Evolutionary conservation across 2,113 vertebrate species (phyloP).

Genomic region (Varanus komodoensis): DNA sequence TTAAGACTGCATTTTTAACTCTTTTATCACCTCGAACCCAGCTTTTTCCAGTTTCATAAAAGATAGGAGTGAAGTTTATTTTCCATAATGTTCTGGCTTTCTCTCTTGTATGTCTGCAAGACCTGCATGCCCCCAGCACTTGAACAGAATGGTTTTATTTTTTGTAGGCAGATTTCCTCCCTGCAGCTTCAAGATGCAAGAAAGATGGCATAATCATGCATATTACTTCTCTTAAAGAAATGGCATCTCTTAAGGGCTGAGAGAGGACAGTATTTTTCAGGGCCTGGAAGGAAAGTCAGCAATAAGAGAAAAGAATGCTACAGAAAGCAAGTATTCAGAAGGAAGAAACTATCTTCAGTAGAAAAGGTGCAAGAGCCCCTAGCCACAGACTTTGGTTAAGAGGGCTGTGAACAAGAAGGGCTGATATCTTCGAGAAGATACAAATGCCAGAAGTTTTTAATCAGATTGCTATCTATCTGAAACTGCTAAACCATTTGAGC

Average conservation of each 20-base stretch:
- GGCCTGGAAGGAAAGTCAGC: not conserved
- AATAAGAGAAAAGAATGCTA: not conserved
- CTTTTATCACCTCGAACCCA: not conserved
- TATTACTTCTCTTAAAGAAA: not conserved
- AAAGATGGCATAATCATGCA: not conserved
- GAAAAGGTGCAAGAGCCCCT: too few species aligned
- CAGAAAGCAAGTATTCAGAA: too few species aligned
- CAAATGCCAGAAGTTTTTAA: not conserved
- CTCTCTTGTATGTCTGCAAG: not conserved
- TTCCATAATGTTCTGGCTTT: not conserved
- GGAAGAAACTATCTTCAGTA: not conserved
- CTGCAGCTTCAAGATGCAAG: not conserved
- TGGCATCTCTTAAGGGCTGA: not conserved
- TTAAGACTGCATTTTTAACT: conserved; percentile 3
- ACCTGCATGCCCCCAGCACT: too few species aligned
- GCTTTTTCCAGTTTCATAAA: not conserved
- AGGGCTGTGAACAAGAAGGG: not conserved
- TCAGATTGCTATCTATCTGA: not conserved
- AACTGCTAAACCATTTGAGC: not conserved
- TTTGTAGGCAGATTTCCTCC: not conserved
- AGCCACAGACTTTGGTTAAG: not conserved
- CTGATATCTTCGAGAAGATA: not conserved
- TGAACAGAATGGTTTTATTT: not conserved
- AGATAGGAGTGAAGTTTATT: not conserved
- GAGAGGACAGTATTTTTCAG: not conserved